Conservation (phyloP, 2,888 invertebrate species). For the Frankliniella fusca region DNA sequence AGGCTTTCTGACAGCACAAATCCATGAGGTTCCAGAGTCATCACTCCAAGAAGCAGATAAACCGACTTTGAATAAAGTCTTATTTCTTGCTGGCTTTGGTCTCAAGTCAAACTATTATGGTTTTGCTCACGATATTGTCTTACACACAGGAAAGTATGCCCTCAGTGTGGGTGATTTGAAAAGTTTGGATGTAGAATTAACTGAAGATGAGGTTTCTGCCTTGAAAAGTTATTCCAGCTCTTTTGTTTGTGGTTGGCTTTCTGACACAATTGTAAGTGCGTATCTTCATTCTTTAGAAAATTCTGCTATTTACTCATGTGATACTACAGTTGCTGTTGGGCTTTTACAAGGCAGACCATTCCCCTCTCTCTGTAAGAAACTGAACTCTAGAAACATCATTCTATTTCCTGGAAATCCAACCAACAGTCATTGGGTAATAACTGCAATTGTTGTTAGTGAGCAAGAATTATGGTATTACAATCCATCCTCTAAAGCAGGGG, state of each 20-base stretch:
- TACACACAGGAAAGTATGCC: too few relatives aligned
- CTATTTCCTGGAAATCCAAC: not conserved
- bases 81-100: too few relatives aligned
- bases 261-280: not conserved
- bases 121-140: too few relatives aligned
- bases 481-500: not conserved
- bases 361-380: not conserved
- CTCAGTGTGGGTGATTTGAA: too few relatives aligned
- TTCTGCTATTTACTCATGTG: not conserved
- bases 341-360: not conserved
- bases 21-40: not conserved
- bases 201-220: too few relatives aligned
- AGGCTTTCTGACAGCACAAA: not conserved
- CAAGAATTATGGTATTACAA: not conserved
- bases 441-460: not conserved
- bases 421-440: not conserved
- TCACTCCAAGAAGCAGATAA: not conserved
- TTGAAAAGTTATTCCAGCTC: too few relatives aligned
- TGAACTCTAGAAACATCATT: not conserved
- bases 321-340: not conserved
- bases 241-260: not conserved
- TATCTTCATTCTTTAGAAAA: not conserved
- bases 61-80: too few relatives aligned
- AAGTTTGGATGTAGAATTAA: too few relatives aligned
- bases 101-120: too few relatives aligned